phyloP scores from a whole-genome alignment of 2,888 invertebrate genomes.

The Spatulosminthurus flaviceps region DNA sequence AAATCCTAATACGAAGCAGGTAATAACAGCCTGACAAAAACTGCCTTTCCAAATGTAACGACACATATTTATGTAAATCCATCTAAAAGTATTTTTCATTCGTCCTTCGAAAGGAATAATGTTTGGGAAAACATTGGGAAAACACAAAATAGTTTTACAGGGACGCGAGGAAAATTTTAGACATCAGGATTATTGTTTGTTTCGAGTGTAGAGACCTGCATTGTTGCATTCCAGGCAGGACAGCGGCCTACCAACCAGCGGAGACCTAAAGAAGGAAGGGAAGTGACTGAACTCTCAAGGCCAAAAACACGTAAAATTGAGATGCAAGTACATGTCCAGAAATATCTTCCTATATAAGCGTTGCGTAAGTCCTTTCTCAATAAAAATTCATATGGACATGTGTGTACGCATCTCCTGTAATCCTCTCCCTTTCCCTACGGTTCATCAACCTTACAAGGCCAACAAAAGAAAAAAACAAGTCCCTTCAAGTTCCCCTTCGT shows the following conservation, averaged over 20 bases:
- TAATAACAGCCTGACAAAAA: too few relatives aligned
- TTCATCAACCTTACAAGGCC: conserved; percentile 32
- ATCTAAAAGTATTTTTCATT: too few relatives aligned
- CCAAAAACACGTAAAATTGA: conserved; percentile 27
- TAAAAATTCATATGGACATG: not conserved
- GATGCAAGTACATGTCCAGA: not conserved
- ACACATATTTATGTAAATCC: too few relatives aligned
- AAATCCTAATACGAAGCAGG: too few relatives aligned
- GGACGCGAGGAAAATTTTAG: not conserved
- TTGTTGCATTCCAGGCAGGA: conserved; percentile 9
- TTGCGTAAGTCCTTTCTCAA: conserved; percentile 9
- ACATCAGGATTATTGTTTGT: not conserved
- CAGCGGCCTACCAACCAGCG: not conserved
- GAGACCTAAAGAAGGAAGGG: not conserved
- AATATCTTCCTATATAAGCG: not conserved
- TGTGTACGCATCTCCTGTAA: not conserved
- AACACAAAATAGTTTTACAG: too few relatives aligned
- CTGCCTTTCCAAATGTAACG: too few relatives aligned
- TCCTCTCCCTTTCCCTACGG: conserved; percentile 8
- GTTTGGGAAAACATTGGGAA: too few relatives aligned
- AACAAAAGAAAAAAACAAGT: conserved; percentile 19
- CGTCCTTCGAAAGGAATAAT: too few relatives aligned
- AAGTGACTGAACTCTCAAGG: conserved; percentile 26
- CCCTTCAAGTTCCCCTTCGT: not conserved
- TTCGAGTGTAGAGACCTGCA: too few relatives aligned